Evolutionary conservation across 2,888 invertebrate species (phyloP).

Genomic region (Nomada ruficornis): DNA sequence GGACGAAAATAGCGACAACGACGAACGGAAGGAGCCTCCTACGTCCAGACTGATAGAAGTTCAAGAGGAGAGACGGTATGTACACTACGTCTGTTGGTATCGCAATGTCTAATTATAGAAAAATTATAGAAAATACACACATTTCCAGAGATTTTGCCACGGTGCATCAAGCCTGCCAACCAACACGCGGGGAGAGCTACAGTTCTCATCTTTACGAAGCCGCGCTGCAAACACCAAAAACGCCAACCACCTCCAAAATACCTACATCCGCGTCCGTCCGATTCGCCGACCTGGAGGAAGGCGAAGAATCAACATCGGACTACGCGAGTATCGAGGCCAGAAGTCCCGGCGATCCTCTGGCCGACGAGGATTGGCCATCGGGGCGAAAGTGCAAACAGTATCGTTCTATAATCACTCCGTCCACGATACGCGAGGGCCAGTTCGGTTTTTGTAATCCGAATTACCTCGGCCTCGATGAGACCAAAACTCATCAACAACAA

Average conservation of each 20-base stretch:
- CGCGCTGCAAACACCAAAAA: conserved; percentile 84
- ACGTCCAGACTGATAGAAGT: conserved; percentile 81
- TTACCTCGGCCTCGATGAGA: conserved; percentile 89
- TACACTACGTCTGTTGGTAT: background rate
- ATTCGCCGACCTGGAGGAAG: conserved; percentile 85
- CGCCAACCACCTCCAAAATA: conserved; percentile 82
- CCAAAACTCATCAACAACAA: conserved; percentile 72
- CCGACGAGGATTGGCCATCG: conserved; percentile 81
- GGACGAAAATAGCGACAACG: conserved; percentile 87
- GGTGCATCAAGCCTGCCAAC: conserved; percentile 86
- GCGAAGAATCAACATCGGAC: conserved; percentile 90
- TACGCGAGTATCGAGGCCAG: conserved; percentile 90
- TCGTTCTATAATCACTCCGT: conserved; percentile 69
- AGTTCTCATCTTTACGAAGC: conserved; percentile 87
- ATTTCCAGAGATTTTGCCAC: conserved; percentile 83
- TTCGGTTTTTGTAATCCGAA: conserved; percentile 92
- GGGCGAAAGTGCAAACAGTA: conserved; percentile 71
- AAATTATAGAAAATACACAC: background rate
- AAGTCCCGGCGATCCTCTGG: conserved; percentile 82
- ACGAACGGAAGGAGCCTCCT: conserved; percentile 80
- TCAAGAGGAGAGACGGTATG: conserved; percentile 80
- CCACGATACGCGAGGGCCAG: conserved; percentile 84
- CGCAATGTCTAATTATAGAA: conserved; percentile 3
- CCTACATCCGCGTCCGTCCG: conserved; percentile 87
- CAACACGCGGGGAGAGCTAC: conserved; percentile 86